These are phyloP conservation scores for Bugula neritina DNA, from an alignment of 2,888 invertebrate genomes.

Conservation along the genomic window DNA sequence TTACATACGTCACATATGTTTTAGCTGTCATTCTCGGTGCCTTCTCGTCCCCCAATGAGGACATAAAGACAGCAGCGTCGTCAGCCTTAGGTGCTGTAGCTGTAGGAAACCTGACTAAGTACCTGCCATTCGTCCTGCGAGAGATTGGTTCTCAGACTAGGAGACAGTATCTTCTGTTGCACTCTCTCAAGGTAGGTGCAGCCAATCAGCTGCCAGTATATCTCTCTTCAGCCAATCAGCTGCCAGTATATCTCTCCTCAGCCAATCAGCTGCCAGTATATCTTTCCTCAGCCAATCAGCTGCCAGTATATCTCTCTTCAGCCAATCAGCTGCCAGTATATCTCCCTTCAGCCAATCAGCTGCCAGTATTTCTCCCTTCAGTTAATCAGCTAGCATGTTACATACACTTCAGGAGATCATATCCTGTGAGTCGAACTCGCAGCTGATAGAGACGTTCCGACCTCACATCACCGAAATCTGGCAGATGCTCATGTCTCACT, in stretches of 20 bases:
- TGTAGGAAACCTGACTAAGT: conserved; percentile 86
- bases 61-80: conserved; percentile 94
- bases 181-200: conserved; percentile 75
- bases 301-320: not conserved
- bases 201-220: not conserved
- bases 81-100: conserved; percentile 89
- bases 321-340: not conserved
- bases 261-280: not conserved
- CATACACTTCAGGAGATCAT: conserved; percentile 62
- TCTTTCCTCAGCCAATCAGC: not conserved
- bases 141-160: conserved; percentile 92
- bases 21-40: conserved; percentile 64
- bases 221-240: not conserved
- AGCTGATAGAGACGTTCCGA: conserved; percentile 63
- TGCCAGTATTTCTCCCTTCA: not conserved
- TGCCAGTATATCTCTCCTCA: not conserved
- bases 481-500: conserved; percentile 80
- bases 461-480: conserved; percentile 43
- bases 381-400: not conserved
- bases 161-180: conserved; percentile 87
- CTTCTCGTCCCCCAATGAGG: conserved; percentile 85
- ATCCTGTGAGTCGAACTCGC: conserved; percentile 65
- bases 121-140: conserved; percentile 84
- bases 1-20: no score
- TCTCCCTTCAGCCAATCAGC: not conserved